Evolutionary conservation across 2,888 invertebrate species (phyloP).

Genomic region (Sphaeridia pumilis): DNA sequence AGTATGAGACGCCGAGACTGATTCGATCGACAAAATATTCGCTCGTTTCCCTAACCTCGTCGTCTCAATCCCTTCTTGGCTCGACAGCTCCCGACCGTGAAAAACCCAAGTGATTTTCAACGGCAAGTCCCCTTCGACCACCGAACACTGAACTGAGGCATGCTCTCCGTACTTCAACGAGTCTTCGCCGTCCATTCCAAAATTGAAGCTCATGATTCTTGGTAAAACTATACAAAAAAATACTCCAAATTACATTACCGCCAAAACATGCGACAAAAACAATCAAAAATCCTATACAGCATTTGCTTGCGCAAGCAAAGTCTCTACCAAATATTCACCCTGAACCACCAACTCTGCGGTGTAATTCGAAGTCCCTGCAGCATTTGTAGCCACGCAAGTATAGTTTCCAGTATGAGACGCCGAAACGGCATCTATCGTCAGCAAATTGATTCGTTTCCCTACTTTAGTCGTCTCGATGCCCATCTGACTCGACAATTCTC

Average conservation of each 20-base stretch:
- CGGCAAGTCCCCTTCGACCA: slow-evolving; percentile 40
- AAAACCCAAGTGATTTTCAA: slow-evolving; percentile 35
- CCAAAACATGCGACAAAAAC: too few species aligned
- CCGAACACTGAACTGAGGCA: slow-evolving; percentile 22
- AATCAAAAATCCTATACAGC: neutral
- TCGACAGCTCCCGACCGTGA: slow-evolving; percentile 36
- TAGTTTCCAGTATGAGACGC: slow-evolving; percentile 55
- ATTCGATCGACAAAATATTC: slow-evolving; percentile 46
- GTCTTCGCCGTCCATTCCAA: slow-evolving; percentile 32
- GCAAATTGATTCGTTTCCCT: slow-evolving; percentile 48
- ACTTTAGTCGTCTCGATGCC: slow-evolving; percentile 47
- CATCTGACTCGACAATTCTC: slow-evolving; percentile 33
- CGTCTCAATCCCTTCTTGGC: slow-evolving; percentile 43
- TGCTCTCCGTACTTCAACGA: slow-evolving; percentile 32
- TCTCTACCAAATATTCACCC: neutral
- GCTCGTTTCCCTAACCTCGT: slow-evolving; percentile 48
- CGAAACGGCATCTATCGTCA: slow-evolving; percentile 40
- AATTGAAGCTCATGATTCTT: slow-evolving; percentile 36
- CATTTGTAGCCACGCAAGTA: slow-evolving; percentile 61
- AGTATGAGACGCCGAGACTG: slow-evolving; percentile 11
- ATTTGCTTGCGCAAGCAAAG: neutral
- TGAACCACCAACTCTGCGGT: slow-evolving; percentile 44
- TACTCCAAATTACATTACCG: too few species aligned
- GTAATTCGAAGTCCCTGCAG: slow-evolving; percentile 56
- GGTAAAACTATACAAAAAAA: slow-evolving; percentile 37